Evolutionary conservation across 2,888 invertebrate species (phyloP).

Genomic region (Lasioglossum malachurum): DNA sequence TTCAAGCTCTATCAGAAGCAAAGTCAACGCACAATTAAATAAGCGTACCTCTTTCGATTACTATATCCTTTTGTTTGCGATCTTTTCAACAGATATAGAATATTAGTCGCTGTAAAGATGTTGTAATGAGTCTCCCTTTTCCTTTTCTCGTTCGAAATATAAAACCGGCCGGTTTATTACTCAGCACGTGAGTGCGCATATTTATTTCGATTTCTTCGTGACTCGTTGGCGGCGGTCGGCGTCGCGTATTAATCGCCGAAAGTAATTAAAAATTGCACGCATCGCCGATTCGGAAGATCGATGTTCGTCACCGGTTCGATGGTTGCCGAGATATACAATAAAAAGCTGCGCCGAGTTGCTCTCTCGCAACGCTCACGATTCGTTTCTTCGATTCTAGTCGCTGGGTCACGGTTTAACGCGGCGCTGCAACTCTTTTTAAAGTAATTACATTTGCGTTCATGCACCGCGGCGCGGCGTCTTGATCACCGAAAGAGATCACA

Average conservation of each 20-base stretch:
- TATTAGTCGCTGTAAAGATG: not conserved
- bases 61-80: not conserved
- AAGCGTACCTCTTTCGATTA: not conserved
- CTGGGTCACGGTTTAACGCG: conserved; percentile 29
- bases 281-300: not conserved
- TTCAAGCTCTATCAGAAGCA: not conserved
- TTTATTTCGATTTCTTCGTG: conserved; percentile 9
- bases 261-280: conserved; percentile 19
- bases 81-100: not conserved
- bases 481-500: conserved; percentile 27
- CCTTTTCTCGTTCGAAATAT: not conserved
- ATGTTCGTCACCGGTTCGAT: conserved; percentile 1
- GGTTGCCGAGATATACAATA: not conserved
- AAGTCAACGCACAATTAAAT: not conserved
- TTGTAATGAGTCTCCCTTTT: not conserved
- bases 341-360: not conserved
- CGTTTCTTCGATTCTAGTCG: conserved; percentile 16
- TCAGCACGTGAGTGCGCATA: not conserved
- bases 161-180: not conserved
- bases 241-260: not conserved
- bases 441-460: conserved; percentile 37
- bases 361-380: not conserved
- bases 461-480: conserved; percentile 5
- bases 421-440: conserved; percentile 38
- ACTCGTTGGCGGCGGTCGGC: not conserved